Conservation (phyloP, 2,888 invertebrate genomes). For the Cephonodes hylas region DNA sequence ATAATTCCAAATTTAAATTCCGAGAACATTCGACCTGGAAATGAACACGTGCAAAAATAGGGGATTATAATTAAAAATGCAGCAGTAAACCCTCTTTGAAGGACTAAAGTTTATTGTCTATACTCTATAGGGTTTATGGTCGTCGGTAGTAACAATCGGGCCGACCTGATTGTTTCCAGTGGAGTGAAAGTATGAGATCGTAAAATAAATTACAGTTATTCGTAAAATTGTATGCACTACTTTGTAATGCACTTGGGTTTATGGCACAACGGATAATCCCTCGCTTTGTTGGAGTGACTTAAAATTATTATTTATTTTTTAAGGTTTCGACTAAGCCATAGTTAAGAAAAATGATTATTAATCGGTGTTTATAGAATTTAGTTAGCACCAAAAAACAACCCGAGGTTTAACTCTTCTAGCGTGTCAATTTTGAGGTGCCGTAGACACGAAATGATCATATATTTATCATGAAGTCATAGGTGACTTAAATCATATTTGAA, state of each 20-base stretch:
- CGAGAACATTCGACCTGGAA: neutral
- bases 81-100: neutral
- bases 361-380: too few relatives aligned
- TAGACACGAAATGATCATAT: too few relatives aligned
- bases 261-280: neutral
- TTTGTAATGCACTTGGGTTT: neutral
- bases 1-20: neutral
- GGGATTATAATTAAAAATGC: neutral
- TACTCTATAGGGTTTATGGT: neutral
- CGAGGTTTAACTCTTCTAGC: too few relatives aligned
- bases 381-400: too few relatives aligned
- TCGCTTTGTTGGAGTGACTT: neutral
- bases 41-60: slow-evolving; percentile 2
- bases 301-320: neutral
- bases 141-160: neutral
- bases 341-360: too few relatives aligned
- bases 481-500: too few relatives aligned
- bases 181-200: slow-evolving; percentile 4
- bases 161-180: neutral
- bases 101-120: neutral
- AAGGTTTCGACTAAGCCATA: too few relatives aligned
- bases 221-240: neutral
- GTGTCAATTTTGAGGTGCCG: too few relatives aligned
- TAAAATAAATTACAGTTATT: slow-evolving; percentile 6
- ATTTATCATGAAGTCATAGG: too few relatives aligned